Percentiles rank a stretch among this genome's conserved stretches.
These are phyloP conservation scores for Drosophila lacicola DNA, from an alignment of 2,888 invertebrate genomes.

Conservation along the genomic window DNA sequence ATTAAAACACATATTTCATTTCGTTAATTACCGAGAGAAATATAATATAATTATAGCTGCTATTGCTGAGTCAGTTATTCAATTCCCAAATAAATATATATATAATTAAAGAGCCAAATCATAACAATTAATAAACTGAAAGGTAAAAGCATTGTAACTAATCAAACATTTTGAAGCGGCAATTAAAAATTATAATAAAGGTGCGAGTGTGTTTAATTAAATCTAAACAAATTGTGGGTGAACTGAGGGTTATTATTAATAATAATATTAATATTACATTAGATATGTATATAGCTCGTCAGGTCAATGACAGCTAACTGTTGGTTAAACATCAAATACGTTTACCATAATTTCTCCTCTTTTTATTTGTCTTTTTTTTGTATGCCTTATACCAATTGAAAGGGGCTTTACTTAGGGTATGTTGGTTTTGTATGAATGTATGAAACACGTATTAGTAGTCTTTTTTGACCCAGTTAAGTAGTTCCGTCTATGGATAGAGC, in stretches of 20 bases:
- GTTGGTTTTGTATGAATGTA: no score
- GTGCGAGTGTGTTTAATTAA: constrained; percentile 13
- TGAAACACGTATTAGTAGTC: no score
- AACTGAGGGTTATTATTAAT: background rate
- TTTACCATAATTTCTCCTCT: no score
- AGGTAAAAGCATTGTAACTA: background rate
- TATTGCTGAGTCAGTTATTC: background rate
- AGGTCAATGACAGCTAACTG: background rate
- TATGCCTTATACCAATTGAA: no score
- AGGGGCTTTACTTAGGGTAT: no score
- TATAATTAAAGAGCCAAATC: no score
- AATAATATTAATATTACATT: background rate
- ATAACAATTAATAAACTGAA: background rate
- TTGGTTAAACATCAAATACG: background rate
- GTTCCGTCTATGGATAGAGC: no score
- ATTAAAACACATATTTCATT: background rate
- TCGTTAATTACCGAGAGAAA: background rate
- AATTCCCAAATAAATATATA: background rate
- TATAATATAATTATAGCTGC: no score
- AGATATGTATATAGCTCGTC: no score
- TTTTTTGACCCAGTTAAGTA: no score
- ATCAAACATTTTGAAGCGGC: constrained; percentile 6
- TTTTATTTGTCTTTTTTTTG: no score
- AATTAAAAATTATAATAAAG: constrained; percentile 21
- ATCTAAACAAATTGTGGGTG: background rate